Evolutionary conservation across 2,797 vertebrate species (phyloP), one percentile per base, ranked within the genome.

Genomic region (Acrossocheilus fasciatus): DNA sequence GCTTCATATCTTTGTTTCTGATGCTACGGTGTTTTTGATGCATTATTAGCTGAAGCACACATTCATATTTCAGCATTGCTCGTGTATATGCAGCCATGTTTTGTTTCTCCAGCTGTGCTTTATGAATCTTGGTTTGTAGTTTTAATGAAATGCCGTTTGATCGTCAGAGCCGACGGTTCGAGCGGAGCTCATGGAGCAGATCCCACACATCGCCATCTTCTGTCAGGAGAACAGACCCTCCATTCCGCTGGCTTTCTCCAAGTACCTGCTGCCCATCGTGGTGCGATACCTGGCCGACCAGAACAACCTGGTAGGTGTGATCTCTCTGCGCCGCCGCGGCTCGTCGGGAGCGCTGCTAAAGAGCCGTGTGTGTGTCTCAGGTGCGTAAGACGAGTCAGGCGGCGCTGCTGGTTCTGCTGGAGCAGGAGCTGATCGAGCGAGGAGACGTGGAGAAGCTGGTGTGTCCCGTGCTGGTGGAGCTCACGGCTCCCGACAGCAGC

Each of bases 371-470:
- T 86, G 12, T 11, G 12, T 39, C 50, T 17, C 88, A 97, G 97
- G 96, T 97, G 57, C 95, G 97, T 78, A 97, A 97, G 92, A 97
- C 97, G 47, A 97, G 96, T 86, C 97, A 97, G 90, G 97, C 97
- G 73, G 97, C 97, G 0, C 88, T 97, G 85, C 90, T 97, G 88
- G 96, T 97, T 89, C 93, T 97, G 54, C 88, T 97, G 91, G 97
- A 97, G 90, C 97, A 97, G 91, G 97, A 97, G 76, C 94, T 97
- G 69, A 96, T 97, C 0, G 96, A 97, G 84, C 93, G 96, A 82
- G 94, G 92, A 0, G 97, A 97, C 50, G 95, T 97, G 87, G 97
- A 97, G 91, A 96, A 93, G 87, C 96, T 94, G 92, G 96, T 97
- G 50, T 97, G 97, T 84, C 97, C 97, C 0, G 96, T 97, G 76